These are phyloP conservation scores for Hippopotamus amphibius DNA, from an alignment of 2,113 vertebrate species.

Conservation along the genomic window DNA sequence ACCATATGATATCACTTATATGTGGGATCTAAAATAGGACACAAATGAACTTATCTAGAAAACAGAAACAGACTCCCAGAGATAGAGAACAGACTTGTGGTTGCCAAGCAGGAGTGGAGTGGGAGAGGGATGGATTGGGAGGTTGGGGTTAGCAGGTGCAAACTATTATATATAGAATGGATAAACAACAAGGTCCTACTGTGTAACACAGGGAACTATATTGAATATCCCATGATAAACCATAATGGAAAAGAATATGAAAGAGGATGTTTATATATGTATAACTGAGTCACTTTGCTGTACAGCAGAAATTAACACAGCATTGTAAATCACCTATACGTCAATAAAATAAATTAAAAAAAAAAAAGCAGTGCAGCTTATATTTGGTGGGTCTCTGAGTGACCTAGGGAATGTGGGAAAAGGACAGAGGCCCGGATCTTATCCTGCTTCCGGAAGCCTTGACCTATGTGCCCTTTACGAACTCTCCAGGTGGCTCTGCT, in stretches of 20 bases:
- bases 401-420: background rate
- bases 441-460: background rate
- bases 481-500: background rate
- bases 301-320: background rate
- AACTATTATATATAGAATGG: background rate
- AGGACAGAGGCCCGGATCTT: background rate
- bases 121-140: background rate
- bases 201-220: background rate
- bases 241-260: background rate
- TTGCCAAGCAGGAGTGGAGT: background rate
- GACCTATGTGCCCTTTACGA: background rate
- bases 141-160: background rate
- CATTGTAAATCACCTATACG: background rate
- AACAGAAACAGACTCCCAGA: background rate
- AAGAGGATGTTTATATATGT: background rate
- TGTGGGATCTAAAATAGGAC: background rate
- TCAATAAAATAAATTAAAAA: background rate
- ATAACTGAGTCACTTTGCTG: background rate
- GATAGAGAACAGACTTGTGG: background rate
- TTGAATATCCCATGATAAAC: background rate
- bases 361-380: background rate
- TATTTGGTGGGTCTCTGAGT: background rate
- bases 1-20: background rate
- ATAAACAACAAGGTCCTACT: background rate
- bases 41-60: background rate